These are phyloP conservation scores for Anomalospiza imberbis DNA, from an alignment of 2,797 vertebrate species.

Conservation along the genomic window DNA sequence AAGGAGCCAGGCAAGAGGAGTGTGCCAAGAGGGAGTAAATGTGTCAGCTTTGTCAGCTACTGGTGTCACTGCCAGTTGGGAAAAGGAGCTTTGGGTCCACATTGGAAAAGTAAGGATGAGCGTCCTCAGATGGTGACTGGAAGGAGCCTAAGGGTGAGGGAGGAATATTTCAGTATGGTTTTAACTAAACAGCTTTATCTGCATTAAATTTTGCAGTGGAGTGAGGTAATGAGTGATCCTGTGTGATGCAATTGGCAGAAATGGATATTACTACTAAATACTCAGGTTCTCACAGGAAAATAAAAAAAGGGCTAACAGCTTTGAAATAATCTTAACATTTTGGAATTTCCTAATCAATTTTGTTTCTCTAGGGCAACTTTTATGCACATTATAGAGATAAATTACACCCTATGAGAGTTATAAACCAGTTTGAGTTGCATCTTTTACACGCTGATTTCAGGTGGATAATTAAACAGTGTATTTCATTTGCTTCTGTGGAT, in stretches of 20 bases:
- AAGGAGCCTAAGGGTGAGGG: neutral
- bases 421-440: neutral
- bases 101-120: neutral
- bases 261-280: neutral
- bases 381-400: neutral
- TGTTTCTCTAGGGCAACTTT: neutral
- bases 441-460: neutral
- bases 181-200: neutral
- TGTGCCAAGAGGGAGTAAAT: neutral
- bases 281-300: neutral
- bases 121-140: neutral
- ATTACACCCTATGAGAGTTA: neutral
- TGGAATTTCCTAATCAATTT: neutral
- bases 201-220: neutral
- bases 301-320: neutral
- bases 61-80: neutral
- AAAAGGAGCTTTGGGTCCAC: neutral
- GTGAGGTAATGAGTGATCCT: neutral
- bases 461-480: neutral
- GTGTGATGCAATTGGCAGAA: neutral
- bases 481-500: neutral
- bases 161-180: neutral
- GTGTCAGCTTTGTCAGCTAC: neutral
- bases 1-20: neutral
- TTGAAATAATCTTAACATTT: neutral